phyloP scores from a whole-genome alignment of 2,797 vertebrate species.

The Squalus acanthias region DNA sequence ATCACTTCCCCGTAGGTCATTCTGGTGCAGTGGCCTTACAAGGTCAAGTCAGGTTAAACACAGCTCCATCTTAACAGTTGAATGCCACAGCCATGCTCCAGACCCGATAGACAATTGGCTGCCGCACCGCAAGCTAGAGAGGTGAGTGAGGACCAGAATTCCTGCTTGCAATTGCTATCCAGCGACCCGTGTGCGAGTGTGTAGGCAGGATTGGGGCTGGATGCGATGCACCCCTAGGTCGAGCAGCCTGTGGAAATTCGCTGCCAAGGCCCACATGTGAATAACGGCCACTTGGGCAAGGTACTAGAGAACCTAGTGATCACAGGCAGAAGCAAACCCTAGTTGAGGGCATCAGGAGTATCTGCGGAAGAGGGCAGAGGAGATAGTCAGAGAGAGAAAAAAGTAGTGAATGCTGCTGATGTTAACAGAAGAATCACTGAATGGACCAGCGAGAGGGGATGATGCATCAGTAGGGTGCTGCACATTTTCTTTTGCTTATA shows the following conservation, averaged over 20 bases:
- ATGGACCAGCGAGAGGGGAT: too few species aligned
- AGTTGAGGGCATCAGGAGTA: neutral
- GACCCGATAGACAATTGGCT: neutral
- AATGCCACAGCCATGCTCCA: neutral
- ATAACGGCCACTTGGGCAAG: neutral
- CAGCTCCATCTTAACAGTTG: neutral
- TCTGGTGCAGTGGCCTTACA: neutral
- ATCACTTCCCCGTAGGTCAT: neutral
- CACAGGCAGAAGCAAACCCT: neutral
- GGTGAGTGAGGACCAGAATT: neutral
- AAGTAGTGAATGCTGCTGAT: too few species aligned
- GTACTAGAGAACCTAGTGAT: neutral
- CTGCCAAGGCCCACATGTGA: neutral
- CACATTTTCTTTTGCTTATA: neutral
- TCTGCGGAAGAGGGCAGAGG: neutral
- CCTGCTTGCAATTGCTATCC: neutral
- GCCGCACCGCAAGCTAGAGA: neutral
- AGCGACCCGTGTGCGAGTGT: neutral
- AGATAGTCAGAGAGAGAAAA: neutral
- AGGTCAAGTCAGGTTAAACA: conserved; percentile 4
- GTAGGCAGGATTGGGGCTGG: neutral
- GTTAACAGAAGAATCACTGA: too few species aligned
- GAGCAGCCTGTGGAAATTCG: neutral
- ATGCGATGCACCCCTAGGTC: neutral
- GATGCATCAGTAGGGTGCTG: neutral